Base-by-base conservation (phyloP, 2,797 vertebrate species). In the Cynopterus sphinx region DNA sequence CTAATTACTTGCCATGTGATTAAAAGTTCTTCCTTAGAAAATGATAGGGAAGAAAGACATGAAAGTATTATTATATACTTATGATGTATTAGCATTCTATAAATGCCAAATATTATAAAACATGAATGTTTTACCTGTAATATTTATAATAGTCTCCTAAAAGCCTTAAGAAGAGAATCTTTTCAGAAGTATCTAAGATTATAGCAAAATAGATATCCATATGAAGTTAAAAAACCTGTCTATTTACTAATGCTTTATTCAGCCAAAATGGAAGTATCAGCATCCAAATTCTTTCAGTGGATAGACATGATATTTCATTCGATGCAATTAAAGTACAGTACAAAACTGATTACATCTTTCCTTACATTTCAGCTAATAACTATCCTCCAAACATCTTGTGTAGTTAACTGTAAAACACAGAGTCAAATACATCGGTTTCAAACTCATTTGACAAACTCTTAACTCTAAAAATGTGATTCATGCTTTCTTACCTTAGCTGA, bases 401-500 rank as follows among this genome's bases (percentile, higher is more conserved):
- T n/a, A 15, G 17, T 71, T 84, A 63, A 77, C 51, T 70, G 5
- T 41, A 70, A 78, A 74, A 86, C 28, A 86, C 28, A 49, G 11
- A 70, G 33, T 73, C 53, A 68, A 73, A 43, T 83, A 77, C 36
- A 51, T 10, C 7, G 1, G 41, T 46, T 59, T 74, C 26, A 5
- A 39, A 39, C 26, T 71, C 41, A 70, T 36, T 81, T 67, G 49
- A 59, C 28, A 51, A 31, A 46, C 8, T 90, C 13, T 65, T 93
- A 9, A 49, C 31, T 94, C 53, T 87, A 41, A 74, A 82, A 13
- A 6, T n/a, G 8, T 55, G 19, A 79, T 17, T 85, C 53, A 28
- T 17, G 22, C 71, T 73, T 51, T 91, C 97, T 98, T 98, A 99
- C 99, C 99, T 98, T 99, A 96, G 98, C 98, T 85, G 98, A 98